Evolutionary conservation across 2,888 invertebrate genomes (phyloP), one percentile per base, ranked within the genome.

Genomic region (Bugula neritina): DNA sequence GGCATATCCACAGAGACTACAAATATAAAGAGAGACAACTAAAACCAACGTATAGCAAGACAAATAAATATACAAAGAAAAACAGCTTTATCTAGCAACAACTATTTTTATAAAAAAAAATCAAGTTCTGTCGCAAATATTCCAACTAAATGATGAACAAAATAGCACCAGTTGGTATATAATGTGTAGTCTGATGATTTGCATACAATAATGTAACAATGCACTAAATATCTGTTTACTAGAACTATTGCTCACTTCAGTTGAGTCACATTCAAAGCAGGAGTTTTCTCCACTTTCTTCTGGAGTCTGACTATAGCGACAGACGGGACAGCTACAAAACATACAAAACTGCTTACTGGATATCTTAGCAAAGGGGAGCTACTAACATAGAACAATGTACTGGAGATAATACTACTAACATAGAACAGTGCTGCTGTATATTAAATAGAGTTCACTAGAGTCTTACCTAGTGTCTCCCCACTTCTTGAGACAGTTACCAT

Each of bases 1-100:
- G 87, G 82, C 99, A 99, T 78, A 99, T 98, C 99, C 99, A 99
- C 1, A 99, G 87, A 72, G 94, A 84, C 84, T 85, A 78, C 13
- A 78, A 77, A 69, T 71, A 54, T 71, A 25, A 54, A 29, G 43
- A 5, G 17, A 43, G 17, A 43, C 43, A 43, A 5, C n/a, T n/a
- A n/a, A n/a, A n/a, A n/a, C n/a, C n/a, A n/a, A n/a, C n/a, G n/a
- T n/a, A n/a, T n/a, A n/a, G n/a, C n/a, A n/a, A n/a, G n/a, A n/a
- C n/a, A n/a, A n/a, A n/a, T n/a, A n/a, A n/a, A n/a, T n/a, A n/a
- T n/a, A n/a, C n/a, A n/a, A n/a, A n/a, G n/a, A n/a, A n/a, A n/a
- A n/a, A n/a, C n/a, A n/a, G n/a, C n/a, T n/a, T n/a, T n/a, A n/a
- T n/a, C n/a, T n/a, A n/a, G n/a, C n/a, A n/a, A n/a, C n/a, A n/a